Evolutionary conservation across 2,113 vertebrate species (phyloP), one percentile per base, ranked within the genome.

Genomic region (Hymenochirus boettgeri): DNA sequence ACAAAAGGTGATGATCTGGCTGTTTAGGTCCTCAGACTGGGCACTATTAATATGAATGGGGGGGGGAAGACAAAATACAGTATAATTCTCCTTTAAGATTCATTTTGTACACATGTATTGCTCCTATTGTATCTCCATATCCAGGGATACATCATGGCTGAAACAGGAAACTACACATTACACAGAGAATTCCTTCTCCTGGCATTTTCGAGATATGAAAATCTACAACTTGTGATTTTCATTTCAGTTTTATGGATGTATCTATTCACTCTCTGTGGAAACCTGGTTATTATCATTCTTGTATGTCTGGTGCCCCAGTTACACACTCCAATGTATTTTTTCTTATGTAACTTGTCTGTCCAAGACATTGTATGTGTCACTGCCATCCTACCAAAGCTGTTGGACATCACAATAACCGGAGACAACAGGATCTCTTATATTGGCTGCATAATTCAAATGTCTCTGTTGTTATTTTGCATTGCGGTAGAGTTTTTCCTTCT

Each of bases 391-490:
- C 52, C 52, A 6, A 55, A 55, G 26, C 25, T 55, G 26, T 18
- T 55, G 26, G 7, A 5, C 25, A 55, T 55, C 52, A 55, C 17
- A 13, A 5, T 55, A 3, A 31, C 13, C 6, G 52, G 17, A 2
- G 26, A 31, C 12, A 31, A 5, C 10, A 29, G 15, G 5, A 58
- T 66, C 5, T 66, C 64, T 9, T 66, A 37, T 13, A 39, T 22
- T 57, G 46, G 17, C 4, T 66, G 64, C 23, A 66, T 66, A 11
- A 47, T 46, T 11, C 64, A 66, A 6, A 48, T 66, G 15, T 58
- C 51, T 35, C 46, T 66, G 3, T 66, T 58, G 25, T 27, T 22
- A n/a, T 29, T 46, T 10, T 27, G 19, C 6, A 9, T 39, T 13
- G 57, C 45, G 37, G 57, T 45, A 26, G 64, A 66, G 12, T 24